Base-by-base conservation (phyloP, 2,888 invertebrate genomes). In the Linyphia triangularis region DNA sequence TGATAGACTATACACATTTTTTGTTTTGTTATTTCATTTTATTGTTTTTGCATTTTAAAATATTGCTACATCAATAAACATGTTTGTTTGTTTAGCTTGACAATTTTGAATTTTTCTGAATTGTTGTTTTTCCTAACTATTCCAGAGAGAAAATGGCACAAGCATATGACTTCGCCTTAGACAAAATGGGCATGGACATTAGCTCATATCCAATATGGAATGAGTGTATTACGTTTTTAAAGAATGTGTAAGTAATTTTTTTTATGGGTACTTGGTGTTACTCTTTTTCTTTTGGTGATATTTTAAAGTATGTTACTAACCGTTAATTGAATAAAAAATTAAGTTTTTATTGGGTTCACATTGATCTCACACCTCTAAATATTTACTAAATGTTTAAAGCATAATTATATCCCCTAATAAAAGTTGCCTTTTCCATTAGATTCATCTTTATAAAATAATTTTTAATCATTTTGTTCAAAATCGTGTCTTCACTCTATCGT, bases 181-280 rank as follows among this genome's bases (percentile, higher is more conserved):
- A 99, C 90, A 99, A 99, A 93, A 99, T 99, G 91, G 99, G 99
- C 0, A 96, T 99, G 95, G 99, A 99, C 92, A 96, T 99, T 91
- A 97, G 98, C 93, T 97, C 99, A 0, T 98, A 97, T 93, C 96
- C 96, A 9, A 97, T 99, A 89, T 99, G 99, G 98, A 96, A 97
- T 92, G 99, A 99, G 92, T 99, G 99, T 92, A 97, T 99, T 0
- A 96, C 96, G 65, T 99, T 99, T 93, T 93, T 99, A 86, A 99
- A 98, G 93, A 95, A 96, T 72, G 98, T 98, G 93, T 93, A 92
- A 92, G 93, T 93, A 89, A n/a, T 28, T 37, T 24, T 73, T 65
- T n/a, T n/a, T n/a, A n/a, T n/a, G n/a, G n/a, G n/a, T n/a, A n/a
- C n/a, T n/a, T n/a, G n/a, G n/a, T n/a, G n/a, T n/a, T n/a, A n/a